Conservation (phyloP, 2,113 vertebrate genomes). For the Harpagus bidentatus region DNA sequence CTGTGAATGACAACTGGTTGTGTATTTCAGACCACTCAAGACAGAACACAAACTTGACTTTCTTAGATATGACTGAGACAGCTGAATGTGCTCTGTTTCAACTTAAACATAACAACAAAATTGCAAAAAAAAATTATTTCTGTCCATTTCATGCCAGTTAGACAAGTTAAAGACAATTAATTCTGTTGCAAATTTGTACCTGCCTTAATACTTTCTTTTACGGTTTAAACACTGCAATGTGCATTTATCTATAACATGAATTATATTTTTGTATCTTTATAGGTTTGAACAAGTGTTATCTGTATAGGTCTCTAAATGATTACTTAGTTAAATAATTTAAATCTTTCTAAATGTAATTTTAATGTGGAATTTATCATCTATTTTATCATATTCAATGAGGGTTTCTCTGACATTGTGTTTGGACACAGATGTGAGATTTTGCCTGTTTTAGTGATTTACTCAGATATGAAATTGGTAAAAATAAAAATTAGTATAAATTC, state of each 20-base stretch:
- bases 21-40: neutral
- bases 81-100: neutral
- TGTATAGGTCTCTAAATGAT: neutral
- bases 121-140: too few relatives aligned
- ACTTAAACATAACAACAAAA: neutral
- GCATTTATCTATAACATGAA: neutral
- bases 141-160: neutral
- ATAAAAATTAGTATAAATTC: neutral
- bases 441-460: neutral
- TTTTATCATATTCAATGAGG: neutral
- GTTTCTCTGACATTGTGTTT: neutral
- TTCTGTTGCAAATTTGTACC: neutral
- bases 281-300: neutral
- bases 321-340: neutral
- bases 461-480: neutral
- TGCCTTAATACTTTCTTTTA: neutral
- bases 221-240: neutral
- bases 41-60: neutral
- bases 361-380: neutral
- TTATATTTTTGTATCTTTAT: neutral
- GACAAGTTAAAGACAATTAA: neutral
- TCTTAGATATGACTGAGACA: neutral
- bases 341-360: neutral
- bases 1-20: neutral
- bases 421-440: neutral